phyloP scores from a whole-genome alignment of 1,140 invertebrate genomes.

The Solenopsis invicta region DNA sequence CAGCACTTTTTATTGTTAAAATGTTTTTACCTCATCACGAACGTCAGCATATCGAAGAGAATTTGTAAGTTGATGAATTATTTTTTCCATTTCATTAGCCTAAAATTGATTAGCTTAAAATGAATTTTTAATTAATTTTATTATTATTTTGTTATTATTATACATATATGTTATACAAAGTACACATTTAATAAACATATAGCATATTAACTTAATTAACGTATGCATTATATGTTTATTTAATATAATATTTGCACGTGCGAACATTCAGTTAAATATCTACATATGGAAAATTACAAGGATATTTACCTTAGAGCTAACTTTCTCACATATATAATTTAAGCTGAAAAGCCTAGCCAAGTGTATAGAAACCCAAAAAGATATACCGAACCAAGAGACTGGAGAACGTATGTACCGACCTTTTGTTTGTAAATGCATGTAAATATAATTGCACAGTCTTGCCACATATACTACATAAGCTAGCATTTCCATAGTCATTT shows the following conservation, averaged over 20 bases:
- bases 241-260: neutral
- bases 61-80: conserved; percentile 17
- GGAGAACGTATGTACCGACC: neutral
- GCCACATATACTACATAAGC: neutral
- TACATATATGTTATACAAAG: too few species aligned
- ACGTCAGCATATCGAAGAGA: neutral
- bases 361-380: neutral
- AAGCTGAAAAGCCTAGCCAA: neutral
- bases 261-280: neutral
- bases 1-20: neutral
- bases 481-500: neutral
- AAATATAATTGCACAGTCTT: neutral
- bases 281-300: neutral
- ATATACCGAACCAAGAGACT: neutral
- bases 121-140: too few species aligned
- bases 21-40: conserved; percentile 7
- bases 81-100: conserved; percentile 27
- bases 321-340: conserved; percentile 4
- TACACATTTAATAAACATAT: too few species aligned
- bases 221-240: neutral
- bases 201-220: too few species aligned
- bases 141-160: too few species aligned
- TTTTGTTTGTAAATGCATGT: neutral
- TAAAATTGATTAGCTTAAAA: neutral
- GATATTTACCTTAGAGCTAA: conserved; percentile 14